Conservation (phyloP, 2,797 vertebrate species). For the Enteromius mattozi region DNA sequence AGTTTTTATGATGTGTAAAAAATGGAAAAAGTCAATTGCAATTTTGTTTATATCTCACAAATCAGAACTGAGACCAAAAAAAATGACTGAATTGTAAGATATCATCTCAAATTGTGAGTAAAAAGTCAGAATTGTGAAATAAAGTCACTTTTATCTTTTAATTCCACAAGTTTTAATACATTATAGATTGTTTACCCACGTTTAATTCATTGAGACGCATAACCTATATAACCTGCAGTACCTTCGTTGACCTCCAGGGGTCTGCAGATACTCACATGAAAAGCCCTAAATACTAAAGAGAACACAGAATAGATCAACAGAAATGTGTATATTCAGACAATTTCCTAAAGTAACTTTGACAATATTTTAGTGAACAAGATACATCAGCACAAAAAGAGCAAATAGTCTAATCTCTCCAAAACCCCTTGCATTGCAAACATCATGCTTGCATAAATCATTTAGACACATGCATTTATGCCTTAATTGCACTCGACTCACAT, state of each 20-base stretch:
- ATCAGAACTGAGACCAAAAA: background rate
- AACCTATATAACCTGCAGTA: background rate
- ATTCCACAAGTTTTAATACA: background rate
- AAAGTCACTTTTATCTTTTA: background rate
- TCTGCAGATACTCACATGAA: background rate
- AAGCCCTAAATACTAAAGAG: background rate
- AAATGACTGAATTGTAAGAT: background rate
- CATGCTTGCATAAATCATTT: background rate
- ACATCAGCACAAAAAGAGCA: background rate
- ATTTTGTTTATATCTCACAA: background rate
- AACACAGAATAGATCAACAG: background rate
- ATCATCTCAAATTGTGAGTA: background rate
- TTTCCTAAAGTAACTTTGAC: background rate
- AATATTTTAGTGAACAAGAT: background rate
- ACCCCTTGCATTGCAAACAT: slow-evolving; percentile 10
- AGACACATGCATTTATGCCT: background rate
- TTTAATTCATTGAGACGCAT: background rate
- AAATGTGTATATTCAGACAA: background rate
- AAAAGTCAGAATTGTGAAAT: background rate
- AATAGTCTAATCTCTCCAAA: background rate
- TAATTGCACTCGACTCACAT: background rate
- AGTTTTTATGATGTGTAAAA: background rate
- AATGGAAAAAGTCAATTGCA: background rate
- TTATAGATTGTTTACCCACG: background rate
- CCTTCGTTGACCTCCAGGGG: background rate